Percentiles rank a stretch among this genome's conserved stretches.
Evolutionary conservation across 1,140 invertebrate species (phyloP).

Genomic region (Philotrypesis tridentata): DNA sequence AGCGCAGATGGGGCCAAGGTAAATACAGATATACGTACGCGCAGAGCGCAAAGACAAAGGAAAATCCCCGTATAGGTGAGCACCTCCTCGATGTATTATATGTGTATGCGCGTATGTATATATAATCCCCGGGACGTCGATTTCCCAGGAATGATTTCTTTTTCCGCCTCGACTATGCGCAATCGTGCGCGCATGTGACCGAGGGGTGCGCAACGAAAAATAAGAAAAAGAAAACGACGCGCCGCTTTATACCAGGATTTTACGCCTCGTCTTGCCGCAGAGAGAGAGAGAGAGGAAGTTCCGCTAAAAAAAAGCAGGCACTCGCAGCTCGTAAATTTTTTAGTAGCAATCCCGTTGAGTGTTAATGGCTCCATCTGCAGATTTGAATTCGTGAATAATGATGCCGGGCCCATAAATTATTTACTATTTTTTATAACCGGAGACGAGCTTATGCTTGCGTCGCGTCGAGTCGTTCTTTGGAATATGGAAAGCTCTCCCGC

Average conservation of each 20-base stretch:
- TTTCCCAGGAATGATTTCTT: neutral
- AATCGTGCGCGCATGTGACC: neutral
- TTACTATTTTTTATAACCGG: neutral
- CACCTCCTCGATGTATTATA: neutral
- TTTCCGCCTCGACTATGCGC: neutral
- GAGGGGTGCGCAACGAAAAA: neutral
- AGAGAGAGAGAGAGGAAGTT: too few relatives aligned
- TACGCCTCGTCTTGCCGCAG: neutral
- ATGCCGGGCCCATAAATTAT: neutral
- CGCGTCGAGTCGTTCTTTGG: neutral
- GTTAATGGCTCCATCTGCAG: constrained; percentile 18
- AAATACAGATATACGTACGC: constrained; percentile 16
- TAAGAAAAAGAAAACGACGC: neutral
- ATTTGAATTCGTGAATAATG: constrained; percentile 1
- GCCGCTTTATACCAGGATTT: neutral
- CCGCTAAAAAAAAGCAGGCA: neutral
- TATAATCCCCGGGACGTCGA: neutral
- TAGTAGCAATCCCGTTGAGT: constrained; percentile 9
- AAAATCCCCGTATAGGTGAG: neutral
- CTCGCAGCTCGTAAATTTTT: neutral
- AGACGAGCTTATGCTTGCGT: too few relatives aligned
- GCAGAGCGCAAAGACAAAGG: neutral
- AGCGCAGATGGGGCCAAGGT: constrained; percentile 32
- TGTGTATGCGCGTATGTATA: too few relatives aligned
- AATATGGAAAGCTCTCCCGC: too few relatives aligned